Evolutionary conservation across 2,888 invertebrate genomes (phyloP).

Genomic region (Heteromyza rotundicornis): DNA sequence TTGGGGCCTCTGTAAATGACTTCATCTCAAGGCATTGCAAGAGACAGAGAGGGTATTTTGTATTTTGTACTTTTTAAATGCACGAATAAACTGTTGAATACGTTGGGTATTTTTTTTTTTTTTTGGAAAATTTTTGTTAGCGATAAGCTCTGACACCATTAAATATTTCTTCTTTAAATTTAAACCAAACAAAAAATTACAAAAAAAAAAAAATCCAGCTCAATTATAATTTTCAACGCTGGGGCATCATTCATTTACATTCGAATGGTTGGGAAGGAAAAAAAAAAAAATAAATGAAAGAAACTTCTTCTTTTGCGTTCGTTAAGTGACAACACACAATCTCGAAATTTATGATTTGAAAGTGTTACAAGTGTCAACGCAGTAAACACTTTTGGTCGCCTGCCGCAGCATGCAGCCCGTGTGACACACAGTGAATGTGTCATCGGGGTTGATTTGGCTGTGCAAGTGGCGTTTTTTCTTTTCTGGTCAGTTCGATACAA

Average conservation of each 20-base stretch:
- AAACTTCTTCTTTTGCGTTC: background rate
- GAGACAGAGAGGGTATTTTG: background rate
- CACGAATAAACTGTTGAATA: constrained; percentile 31
- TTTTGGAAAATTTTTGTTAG: constrained; percentile 15
- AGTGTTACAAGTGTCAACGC: constrained; percentile 50
- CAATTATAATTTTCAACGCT: constrained; percentile 47
- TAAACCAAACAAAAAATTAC: no score
- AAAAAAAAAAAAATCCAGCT: no score
- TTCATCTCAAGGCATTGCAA: constrained; percentile 38
- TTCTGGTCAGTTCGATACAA: no score
- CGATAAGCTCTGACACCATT: constrained; percentile 52
- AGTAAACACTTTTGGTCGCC: constrained; percentile 43
- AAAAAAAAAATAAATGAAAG: no score
- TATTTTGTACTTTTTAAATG: constrained; percentile 45
- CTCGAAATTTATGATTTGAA: constrained; percentile 50
- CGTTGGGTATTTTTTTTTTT: constrained; percentile 13
- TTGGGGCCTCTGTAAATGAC: constrained; percentile 39
- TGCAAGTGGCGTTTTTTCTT: no score
- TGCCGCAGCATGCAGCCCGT: background rate
- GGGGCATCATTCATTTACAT: constrained; percentile 47
- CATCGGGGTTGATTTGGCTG: no score
- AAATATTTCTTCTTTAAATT: constrained; percentile 32
- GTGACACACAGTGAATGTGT: no score
- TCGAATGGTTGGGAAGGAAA: constrained; percentile 17
- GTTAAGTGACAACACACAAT: constrained; percentile 32